Conservation (phyloP, 2,113 vertebrate genomes). For the Harpagus bidentatus region DNA sequence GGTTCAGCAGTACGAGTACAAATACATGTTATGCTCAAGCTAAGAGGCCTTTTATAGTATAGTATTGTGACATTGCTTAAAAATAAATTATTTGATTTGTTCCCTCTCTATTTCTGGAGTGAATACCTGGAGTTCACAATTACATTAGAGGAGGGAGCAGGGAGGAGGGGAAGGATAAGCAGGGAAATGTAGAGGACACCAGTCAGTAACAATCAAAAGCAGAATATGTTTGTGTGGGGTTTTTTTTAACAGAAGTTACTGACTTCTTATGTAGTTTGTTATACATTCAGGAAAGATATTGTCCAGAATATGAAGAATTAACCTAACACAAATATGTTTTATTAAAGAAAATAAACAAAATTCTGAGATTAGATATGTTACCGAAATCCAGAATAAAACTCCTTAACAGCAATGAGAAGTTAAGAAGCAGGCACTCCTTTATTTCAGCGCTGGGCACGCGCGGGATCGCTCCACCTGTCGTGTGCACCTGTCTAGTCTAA, state of each 20-base stretch:
- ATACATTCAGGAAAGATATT: not conserved
- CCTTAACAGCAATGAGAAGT: too few relatives aligned
- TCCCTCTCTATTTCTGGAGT: not conserved
- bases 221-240: accelerated
- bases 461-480: too few relatives aligned
- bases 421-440: too few relatives aligned
- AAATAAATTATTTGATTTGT: not conserved
- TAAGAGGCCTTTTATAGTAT: not conserved
- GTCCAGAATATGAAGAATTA: not conserved
- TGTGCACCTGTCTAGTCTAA: too few relatives aligned
- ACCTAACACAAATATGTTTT: not conserved
- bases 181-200: not conserved
- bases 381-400: too few relatives aligned
- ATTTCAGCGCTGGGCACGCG: too few relatives aligned
- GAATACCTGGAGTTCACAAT: not conserved
- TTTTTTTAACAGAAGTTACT: not conserved
- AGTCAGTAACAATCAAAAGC: not conserved
- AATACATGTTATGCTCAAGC: not conserved
- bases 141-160: not conserved
- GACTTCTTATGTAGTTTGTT: not conserved
- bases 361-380: not conserved
- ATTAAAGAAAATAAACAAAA: not conserved
- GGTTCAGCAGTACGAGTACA: not conserved
- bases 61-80: not conserved
- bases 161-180: not conserved